phyloP scores from a whole-genome alignment of 2,797 vertebrate genomes.

The Oreochromis grahami region DNA sequence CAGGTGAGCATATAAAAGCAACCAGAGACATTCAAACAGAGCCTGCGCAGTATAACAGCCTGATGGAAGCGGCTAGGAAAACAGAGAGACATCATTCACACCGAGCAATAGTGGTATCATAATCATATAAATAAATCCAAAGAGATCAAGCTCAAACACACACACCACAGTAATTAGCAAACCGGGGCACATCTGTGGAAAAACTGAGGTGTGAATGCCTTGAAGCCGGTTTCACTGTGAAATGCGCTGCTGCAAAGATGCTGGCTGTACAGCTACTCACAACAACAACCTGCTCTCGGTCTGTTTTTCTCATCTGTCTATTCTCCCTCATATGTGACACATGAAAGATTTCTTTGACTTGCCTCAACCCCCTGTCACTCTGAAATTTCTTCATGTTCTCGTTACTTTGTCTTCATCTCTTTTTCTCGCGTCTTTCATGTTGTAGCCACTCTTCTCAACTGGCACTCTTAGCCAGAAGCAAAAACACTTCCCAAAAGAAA shows the following conservation, averaged over 20 bases:
- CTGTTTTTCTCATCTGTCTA: conserved; percentile 60
- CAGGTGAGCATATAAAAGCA: conserved; percentile 44
- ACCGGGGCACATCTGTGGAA: conserved; percentile 41
- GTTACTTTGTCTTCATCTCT: conserved; percentile 51
- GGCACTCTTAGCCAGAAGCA: conserved; percentile 61
- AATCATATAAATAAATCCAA: conserved; percentile 43
- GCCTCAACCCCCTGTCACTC: conserved; percentile 28
- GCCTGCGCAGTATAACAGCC: background rate
- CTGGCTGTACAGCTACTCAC: conserved; percentile 32
- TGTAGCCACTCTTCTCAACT: conserved; percentile 60
- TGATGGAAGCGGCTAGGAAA: conserved; percentile 4
- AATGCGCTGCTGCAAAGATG: conserved; percentile 23
- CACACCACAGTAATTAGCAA: conserved; percentile 51
- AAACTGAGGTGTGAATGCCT: conserved; percentile 42
- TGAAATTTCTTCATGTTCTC: conserved; percentile 39
- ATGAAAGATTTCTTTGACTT: conserved; percentile 52
- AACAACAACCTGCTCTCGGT: conserved; percentile 35
- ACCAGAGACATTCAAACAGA: conserved; percentile 12
- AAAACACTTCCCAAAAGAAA: conserved; percentile 58
- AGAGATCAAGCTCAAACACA: conserved; percentile 45
- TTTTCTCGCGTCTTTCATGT: conserved; percentile 68
- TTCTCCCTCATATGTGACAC: conserved; percentile 51
- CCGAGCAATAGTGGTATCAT: background rate
- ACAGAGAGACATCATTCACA: conserved; percentile 7
- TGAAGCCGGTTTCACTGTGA: conserved; percentile 42